phyloP scores from a whole-genome alignment of 2,888 invertebrate genomes.

The Rhimphoctona megacephalus region DNA sequence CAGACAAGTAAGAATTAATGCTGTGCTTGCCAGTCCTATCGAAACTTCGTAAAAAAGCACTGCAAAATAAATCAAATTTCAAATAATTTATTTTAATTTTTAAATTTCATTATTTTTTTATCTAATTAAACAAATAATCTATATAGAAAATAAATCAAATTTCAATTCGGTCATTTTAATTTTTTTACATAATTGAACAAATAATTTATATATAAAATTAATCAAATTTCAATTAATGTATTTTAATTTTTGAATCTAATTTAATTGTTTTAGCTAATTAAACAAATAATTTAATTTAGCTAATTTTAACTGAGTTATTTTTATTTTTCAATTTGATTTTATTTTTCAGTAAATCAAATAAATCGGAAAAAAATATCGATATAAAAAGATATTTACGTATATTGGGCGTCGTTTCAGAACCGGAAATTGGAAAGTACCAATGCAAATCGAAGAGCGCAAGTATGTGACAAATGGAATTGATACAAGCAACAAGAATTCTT shows the following conservation, averaged over 20 bases:
- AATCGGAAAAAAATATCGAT: background rate
- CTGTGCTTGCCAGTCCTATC: conserved; percentile 76
- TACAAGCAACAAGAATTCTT: conserved; percentile 86
- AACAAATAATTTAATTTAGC: too few relatives aligned
- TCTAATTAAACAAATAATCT: background rate
- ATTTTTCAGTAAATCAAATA: too few relatives aligned
- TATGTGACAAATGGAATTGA: conserved; percentile 88
- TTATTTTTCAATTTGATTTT: too few relatives aligned
- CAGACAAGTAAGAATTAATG: conserved; percentile 78
- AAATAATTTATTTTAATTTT: background rate
- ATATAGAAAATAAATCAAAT: too few relatives aligned
- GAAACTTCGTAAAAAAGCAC: conserved; percentile 80
- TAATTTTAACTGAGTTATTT: too few relatives aligned
- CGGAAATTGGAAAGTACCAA: conserved; percentile 87
- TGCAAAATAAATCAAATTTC: conserved; percentile 67
- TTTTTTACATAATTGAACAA: too few relatives aligned
- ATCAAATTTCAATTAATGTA: too few relatives aligned
- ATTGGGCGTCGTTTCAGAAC: conserved; percentile 86
- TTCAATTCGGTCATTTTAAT: too few relatives aligned
- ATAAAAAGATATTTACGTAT: conserved; percentile 84
- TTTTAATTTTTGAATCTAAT: too few relatives aligned
- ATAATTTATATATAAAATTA: too few relatives aligned
- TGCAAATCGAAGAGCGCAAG: conserved; percentile 87
- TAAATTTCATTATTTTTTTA: background rate
- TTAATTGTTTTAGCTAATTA: too few relatives aligned